These are phyloP conservation scores for Chlorops oryzae DNA, from an alignment of 1,140 invertebrate species.

Conservation along the genomic window DNA sequence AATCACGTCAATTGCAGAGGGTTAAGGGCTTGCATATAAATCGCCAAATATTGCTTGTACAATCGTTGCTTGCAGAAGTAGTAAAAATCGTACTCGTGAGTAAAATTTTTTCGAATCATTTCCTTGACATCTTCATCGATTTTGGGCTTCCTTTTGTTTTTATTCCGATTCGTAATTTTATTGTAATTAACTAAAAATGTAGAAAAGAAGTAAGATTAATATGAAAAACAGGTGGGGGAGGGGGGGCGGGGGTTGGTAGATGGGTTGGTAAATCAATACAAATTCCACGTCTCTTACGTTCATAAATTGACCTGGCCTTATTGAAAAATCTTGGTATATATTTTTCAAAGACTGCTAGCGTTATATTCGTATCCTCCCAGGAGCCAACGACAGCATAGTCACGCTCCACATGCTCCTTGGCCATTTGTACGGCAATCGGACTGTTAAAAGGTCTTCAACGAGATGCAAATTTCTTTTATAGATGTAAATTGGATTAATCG, in stretches of 20 bases:
- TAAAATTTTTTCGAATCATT: constrained; percentile 77
- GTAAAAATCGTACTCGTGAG: constrained; percentile 85
- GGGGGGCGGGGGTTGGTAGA: not conserved
- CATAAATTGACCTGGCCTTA: constrained; percentile 54
- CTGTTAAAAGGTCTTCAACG: constrained; percentile 76
- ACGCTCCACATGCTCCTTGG: constrained; percentile 73
- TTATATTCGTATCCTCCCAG: constrained; percentile 77
- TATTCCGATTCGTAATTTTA: constrained; percentile 18
- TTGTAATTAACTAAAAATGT: constrained; percentile 28
- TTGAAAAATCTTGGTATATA: constrained; percentile 77
- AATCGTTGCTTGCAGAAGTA: constrained; percentile 81
- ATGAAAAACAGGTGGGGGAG: not conserved
- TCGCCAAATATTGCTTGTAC: constrained; percentile 72
- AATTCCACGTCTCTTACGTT: constrained; percentile 23
- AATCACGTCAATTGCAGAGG: too few relatives aligned
- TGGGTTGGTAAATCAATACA: constrained; percentile 17
- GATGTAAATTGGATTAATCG: not conserved
- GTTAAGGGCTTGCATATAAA: too few relatives aligned
- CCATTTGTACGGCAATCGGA: constrained; percentile 67
- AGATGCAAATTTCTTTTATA: not conserved
- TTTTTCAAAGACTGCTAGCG: constrained; percentile 72
- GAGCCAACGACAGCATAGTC: constrained; percentile 83
- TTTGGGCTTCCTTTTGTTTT: constrained; percentile 43
- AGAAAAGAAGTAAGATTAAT: constrained; percentile 2
- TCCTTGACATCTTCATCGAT: constrained; percentile 74